A percentile compares a stretch with the other conserved stretches of the same genome.
Evolutionary conservation across 2,797 vertebrate genomes (phyloP).

Genomic region (Spinus olivaceus): DNA sequence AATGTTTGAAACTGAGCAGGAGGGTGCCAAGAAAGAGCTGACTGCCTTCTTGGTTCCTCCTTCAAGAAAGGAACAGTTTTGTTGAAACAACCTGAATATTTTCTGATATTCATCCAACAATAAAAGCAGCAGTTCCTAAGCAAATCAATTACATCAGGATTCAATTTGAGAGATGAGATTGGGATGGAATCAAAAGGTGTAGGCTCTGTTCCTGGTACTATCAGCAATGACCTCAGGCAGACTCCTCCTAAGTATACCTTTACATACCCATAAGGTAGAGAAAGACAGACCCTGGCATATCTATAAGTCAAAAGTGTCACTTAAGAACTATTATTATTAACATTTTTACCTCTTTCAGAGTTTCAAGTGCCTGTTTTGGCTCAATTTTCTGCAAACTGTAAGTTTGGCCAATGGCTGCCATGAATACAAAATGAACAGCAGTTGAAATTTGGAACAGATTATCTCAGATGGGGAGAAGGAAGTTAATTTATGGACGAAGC

Average conservation of each 20-base stretch:
- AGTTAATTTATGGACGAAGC: slow-evolving; percentile 56
- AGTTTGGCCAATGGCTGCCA: neutral
- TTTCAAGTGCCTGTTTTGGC: neutral
- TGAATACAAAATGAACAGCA: slow-evolving; percentile 2
- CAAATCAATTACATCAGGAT: neutral
- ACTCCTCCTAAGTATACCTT: neutral
- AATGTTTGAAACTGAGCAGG: neutral
- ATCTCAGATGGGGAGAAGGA: slow-evolving; percentile 13
- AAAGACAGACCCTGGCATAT: neutral
- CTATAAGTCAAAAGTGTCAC: neutral
- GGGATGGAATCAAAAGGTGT: neutral
- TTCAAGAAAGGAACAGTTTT: neutral
- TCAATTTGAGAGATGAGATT: neutral
- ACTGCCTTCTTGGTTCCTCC: neutral
- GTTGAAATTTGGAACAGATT: slow-evolving; percentile 51
- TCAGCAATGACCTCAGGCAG: neutral
- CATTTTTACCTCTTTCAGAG: neutral
- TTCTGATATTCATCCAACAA: neutral
- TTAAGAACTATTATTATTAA: neutral
- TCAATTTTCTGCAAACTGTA: neutral
- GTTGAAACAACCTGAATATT: neutral
- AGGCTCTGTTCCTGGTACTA: neutral
- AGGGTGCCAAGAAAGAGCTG: neutral
- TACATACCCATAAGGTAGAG: neutral
- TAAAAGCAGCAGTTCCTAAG: neutral